Base-by-base conservation (phyloP, 2,113 vertebrate species). In the Malaclemys terrapin region DNA sequence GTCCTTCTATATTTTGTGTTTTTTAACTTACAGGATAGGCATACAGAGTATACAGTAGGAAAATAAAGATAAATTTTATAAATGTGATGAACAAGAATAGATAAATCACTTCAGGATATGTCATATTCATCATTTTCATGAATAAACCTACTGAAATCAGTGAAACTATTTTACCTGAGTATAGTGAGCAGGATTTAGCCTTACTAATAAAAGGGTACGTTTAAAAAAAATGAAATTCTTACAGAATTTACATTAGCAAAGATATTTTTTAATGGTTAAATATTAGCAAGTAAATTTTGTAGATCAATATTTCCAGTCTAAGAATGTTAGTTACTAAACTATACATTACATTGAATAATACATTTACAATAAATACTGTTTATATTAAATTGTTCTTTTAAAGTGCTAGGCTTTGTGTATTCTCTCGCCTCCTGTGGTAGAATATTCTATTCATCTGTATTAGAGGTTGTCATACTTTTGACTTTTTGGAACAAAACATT, bases 271-370 rank as follows among this genome's bases (percentile, higher is more conserved):
- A 80, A 49, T 3, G 83, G 5, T 38, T 52, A 97, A 93, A 87
- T 93, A 42, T 96, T 76, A 95, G 49, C 82, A 94, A 76, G 65
- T 94, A 72, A 17, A 31, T 82, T 62, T 89, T 95, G 14, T 47
- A 89, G 83, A 94, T 96, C 93, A 89, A 87, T 79, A 92, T 90
- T 25, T 82, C 91, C 50, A 80, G 42, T 93, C 85, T 83, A 95
- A 85, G 80, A 85, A 59, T 50, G 94, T 85, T 96, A 95, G 91
- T 83, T 47, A 29, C 87, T 94, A 94, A 94, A 91, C 83, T 65
- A 90, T 72, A 13, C 16, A 86, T 38, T 87, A 87, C 2, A 83
- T 38, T 38, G 38, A 42, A 75, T 25, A 42, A 42, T 75, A 65
- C 29, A 82, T 91, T 84, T 89, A 76, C 89, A 94, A 62, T 78